Evolutionary conservation across 30 jellyfish, hydroid and myxozoan species (phyloP), one percentile per base, ranked within the genome.

Genomic region (Pelagia noctiluca): DNA sequence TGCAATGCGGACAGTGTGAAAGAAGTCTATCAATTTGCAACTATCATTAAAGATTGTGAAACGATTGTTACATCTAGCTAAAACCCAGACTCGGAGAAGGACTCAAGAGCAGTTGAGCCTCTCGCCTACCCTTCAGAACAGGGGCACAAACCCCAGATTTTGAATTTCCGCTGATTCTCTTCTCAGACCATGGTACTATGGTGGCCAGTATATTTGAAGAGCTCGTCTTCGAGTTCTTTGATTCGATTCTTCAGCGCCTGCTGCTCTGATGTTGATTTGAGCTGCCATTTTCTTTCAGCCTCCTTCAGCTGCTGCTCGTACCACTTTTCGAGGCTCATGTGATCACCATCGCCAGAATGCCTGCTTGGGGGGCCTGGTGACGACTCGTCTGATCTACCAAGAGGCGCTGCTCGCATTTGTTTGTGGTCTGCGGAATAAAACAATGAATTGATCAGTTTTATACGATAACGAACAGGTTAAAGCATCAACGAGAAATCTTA

Each of bases 301-400:
- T 86, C 90, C 61, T 86, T 86, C 77, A 86, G 78, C 78, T 86
- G 87, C 8, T 63, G 67, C 68, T 86, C 89, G 50, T 86, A 86
- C 89, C 89, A 76, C 21, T 66, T 75, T 52, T 86, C 85, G 64
- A 86, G 76, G 80, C 85, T 74, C 96, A 86, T 86, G 48, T 76
- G 85, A 50, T 76, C 96, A 3, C 96, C 96, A 30, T 86, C 96
- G 1, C 96, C 96, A 18, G 96, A 88, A 42, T 62, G 77, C 0
- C 86, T 65, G 32, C 66, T 76, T 50, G 48, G 87, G 31, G 35
- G 81, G 86, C 89, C 52, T 54, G 96, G 89, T 1, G 89, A 69
- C 24, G 96, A 57, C 65, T 86, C 96, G 49, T 86, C 96, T 0
- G 96, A 86, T 4, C 88, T 77, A 1, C 96, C 96, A 28, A 73